Conservation (phyloP, 2,797 vertebrate species). For the Mormyrops attenuatus region DNA sequence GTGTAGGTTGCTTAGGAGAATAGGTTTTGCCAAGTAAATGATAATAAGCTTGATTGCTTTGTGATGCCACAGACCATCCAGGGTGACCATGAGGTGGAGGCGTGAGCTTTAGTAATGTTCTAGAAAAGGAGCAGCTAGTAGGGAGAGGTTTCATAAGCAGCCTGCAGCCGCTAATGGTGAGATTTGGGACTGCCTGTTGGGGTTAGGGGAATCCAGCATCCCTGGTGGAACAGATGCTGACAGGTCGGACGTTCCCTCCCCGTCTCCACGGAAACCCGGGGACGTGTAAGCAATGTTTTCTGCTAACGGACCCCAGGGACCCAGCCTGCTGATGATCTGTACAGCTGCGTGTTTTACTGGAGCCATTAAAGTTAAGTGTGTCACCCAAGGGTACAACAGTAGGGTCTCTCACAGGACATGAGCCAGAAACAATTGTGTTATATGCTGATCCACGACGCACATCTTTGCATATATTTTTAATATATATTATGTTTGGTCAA, state of each 20-base stretch:
- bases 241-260: background rate
- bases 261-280: background rate
- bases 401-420: background rate
- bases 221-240: background rate
- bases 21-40: background rate
- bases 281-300: background rate
- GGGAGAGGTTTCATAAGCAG: background rate
- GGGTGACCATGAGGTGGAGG: background rate
- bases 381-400: background rate
- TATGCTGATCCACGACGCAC: background rate
- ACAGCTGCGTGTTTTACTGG: background rate
- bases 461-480: conserved; percentile 5
- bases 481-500: background rate
- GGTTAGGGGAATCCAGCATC: background rate
- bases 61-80: background rate
- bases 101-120: background rate
- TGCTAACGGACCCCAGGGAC: background rate
- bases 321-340: background rate
- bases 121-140: background rate
- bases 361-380: background rate
- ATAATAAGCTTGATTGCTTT: background rate
- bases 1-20: background rate
- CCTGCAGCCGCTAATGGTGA: background rate
- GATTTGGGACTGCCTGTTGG: background rate
- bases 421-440: background rate